Conservation (phyloP, 2,797 vertebrate species). For the Menidia menidia region DNA sequence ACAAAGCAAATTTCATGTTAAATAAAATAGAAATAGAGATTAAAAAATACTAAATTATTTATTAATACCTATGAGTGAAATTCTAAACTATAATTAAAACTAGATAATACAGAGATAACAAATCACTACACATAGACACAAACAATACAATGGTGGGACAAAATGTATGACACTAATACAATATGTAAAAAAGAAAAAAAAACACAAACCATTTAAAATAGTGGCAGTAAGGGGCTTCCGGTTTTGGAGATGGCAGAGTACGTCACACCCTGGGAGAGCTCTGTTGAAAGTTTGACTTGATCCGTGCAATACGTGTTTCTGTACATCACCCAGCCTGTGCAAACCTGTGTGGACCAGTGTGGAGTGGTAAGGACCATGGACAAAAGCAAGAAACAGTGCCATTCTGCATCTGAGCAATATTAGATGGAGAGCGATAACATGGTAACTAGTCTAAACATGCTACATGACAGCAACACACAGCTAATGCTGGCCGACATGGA, state of each 20-base stretch:
- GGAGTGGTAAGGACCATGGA: background rate
- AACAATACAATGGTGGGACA: no score
- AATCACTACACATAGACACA: no score
- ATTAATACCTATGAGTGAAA: no score
- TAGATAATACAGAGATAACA: no score
- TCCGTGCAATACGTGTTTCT: background rate
- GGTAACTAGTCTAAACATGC: background rate
- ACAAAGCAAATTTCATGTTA: no score
- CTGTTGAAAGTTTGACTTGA: background rate
- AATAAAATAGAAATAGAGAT: no score
- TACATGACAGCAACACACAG: background rate
- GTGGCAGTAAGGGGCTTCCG: no score
- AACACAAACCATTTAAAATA: no score
- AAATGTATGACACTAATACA: no score
- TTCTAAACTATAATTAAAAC: no score
- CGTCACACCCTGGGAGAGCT: background rate
- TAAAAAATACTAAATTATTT: no score
- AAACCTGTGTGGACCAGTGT: background rate
- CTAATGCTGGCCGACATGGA: background rate
- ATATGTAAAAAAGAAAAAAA: no score
- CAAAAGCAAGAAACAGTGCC: background rate
- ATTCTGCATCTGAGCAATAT: background rate
- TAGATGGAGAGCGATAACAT: background rate
- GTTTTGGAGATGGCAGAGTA: background rate
- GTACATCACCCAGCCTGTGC: background rate